These are phyloP conservation scores for Etheostoma nigrum DNA, from an alignment of 2,797 vertebrate genomes.

Conservation along the genomic window DNA sequence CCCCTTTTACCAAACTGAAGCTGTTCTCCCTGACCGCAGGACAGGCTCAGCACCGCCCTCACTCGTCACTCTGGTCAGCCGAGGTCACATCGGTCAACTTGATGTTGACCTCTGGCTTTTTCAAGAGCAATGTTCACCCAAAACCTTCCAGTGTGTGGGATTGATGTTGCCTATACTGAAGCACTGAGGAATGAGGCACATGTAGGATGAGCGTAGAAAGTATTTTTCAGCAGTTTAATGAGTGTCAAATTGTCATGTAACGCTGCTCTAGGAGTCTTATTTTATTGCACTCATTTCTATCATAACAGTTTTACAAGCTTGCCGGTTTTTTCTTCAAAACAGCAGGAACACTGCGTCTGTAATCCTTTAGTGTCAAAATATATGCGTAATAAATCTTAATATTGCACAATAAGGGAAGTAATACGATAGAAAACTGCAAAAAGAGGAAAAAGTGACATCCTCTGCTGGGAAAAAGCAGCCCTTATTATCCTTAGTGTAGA, in stretches of 20 bases:
- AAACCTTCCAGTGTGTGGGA: constrained; percentile 32
- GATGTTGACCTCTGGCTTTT: constrained; percentile 55
- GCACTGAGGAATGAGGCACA: constrained; percentile 20
- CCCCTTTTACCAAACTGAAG: constrained; percentile 63
- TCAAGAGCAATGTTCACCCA: constrained; percentile 37
- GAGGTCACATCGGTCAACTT: constrained; percentile 67
- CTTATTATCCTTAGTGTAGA: constrained; percentile 77
- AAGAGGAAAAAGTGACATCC: constrained; percentile 58
- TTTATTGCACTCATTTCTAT: constrained; percentile 33
- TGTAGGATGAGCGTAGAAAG: constrained; percentile 22
- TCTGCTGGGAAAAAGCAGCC: constrained; percentile 63
- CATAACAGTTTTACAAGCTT: constrained; percentile 4
- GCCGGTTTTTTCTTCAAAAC: constrained; percentile 39
- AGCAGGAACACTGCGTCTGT: constrained; percentile 40
- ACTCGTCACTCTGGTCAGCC: constrained; percentile 61
- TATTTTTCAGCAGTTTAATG: constrained; percentile 44
- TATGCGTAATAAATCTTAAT: constrained; percentile 63
- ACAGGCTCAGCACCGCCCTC: constrained; percentile 44
- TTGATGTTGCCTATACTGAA: constrained; percentile 14
- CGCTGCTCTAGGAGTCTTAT: constrained; percentile 27
- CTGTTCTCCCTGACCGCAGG: constrained; percentile 58
- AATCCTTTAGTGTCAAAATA: constrained; percentile 58
- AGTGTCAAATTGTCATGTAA: constrained; percentile 36
- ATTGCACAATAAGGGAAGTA: constrained; percentile 50
- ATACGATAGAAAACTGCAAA: constrained; percentile 49